Percentiles rank a stretch among this genome's conserved stretches.
Evolutionary conservation across 2,113 vertebrate genomes (phyloP).

Genomic region (Anser brachyrhynchus): DNA sequence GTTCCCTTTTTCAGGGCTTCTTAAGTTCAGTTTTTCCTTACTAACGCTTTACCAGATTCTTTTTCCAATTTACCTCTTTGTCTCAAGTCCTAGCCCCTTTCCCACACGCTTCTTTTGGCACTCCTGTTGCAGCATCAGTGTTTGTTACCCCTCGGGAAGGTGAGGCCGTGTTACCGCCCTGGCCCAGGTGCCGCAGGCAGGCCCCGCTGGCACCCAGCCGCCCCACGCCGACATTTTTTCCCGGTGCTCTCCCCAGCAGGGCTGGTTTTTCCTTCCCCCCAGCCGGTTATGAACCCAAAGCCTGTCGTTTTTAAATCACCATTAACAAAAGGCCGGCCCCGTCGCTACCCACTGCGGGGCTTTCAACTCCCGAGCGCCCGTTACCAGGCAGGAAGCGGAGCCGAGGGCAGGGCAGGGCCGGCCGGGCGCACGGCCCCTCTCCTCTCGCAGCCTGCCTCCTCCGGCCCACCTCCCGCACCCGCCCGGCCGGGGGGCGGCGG

Average conservation of each 20-base stretch:
- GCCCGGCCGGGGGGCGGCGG: too few species aligned
- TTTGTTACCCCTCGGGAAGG: too few species aligned
- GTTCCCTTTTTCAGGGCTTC: neutral
- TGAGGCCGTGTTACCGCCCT: neutral
- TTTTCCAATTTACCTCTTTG: neutral
- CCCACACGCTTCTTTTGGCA: neutral
- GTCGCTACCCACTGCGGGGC: fast-evolving
- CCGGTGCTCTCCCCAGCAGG: fast-evolving
- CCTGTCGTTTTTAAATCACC: fast-evolving
- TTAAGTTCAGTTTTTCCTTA: neutral
- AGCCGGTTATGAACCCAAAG: neutral
- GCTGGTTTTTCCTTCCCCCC: neutral
- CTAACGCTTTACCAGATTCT: neutral
- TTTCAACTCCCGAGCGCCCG: fast-evolving
- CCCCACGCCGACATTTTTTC: fast-evolving
- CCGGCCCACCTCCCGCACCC: too few species aligned
- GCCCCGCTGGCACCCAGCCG: fast-evolving
- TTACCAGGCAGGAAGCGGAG: neutral
- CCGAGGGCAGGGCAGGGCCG: neutral
- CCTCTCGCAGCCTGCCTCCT: too few species aligned
- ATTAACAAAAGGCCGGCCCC: fast-evolving
- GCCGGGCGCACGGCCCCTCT: fast-evolving
- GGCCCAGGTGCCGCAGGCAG: too few species aligned
- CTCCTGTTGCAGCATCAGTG: too few species aligned
- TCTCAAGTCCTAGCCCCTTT: neutral